A percentile compares a stretch with the other conserved stretches of the same genome.
These are phyloP conservation scores for Trichonephila clavata DNA, from an alignment of 1,140 invertebrate genomes.

Conservation along the genomic window DNA sequence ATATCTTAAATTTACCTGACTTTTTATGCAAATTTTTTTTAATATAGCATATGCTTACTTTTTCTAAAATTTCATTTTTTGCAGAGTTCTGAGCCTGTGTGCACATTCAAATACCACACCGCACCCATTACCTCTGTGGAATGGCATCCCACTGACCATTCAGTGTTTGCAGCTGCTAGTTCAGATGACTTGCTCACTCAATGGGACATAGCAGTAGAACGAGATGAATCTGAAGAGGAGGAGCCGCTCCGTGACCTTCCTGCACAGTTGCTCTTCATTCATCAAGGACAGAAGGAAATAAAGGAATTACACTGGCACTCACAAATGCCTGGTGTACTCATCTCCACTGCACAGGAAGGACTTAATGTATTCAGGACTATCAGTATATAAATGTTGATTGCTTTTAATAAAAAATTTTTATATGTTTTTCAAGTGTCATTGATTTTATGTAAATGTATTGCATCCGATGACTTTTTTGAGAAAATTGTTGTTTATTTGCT, in stretches of 20 bases:
- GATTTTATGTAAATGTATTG: too few relatives aligned
- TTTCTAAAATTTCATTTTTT: slow-evolving; percentile 57
- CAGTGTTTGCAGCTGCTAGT: slow-evolving; percentile 95
- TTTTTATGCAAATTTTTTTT: too few relatives aligned
- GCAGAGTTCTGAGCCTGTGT: slow-evolving; percentile 87
- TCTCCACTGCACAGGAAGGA: slow-evolving; percentile 96
- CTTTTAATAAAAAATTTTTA: too few relatives aligned
- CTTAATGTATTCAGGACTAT: slow-evolving; percentile 99
- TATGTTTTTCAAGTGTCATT: too few relatives aligned
- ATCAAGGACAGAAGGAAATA: slow-evolving; percentile 98
- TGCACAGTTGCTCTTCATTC: slow-evolving; percentile 97
- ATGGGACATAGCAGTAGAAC: slow-evolving; percentile 97
- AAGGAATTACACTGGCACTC: slow-evolving; percentile 99
- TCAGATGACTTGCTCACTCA: slow-evolving; percentile 97
- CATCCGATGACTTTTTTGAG: too few relatives aligned
- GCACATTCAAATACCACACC: slow-evolving; percentile 95
- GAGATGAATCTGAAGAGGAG: slow-evolving; percentile 84
- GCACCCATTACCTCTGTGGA: slow-evolving; percentile 95
- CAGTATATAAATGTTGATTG: slow-evolving; percentile 87
- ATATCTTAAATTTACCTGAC: too few relatives aligned
- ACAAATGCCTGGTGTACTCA: slow-evolving; percentile 94
- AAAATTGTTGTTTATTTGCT: too few relatives aligned
- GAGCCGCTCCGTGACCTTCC: slow-evolving; percentile 83
- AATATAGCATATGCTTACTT: too few relatives aligned
- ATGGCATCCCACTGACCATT: slow-evolving; percentile 96